Conservation (phyloP, 1,140 invertebrate genomes). For the Drosophila grimshawi region DNA sequence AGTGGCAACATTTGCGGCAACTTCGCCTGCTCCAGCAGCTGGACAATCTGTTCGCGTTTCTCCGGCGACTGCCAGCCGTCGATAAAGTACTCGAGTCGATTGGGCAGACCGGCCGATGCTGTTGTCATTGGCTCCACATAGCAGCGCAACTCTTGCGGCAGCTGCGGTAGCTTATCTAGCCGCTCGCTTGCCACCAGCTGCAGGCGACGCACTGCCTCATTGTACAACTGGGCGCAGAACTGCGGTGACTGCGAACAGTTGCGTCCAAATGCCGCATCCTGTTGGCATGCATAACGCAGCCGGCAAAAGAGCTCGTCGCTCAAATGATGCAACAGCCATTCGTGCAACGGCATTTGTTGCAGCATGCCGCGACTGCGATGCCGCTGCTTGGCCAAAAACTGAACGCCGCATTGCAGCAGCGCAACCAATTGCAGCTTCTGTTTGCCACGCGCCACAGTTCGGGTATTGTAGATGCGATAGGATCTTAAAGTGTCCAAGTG, state of each 20-base stretch:
- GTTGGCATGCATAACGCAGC: slow-evolving; percentile 85
- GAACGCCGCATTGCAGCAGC: slow-evolving; percentile 43
- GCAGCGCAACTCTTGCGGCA: slow-evolving; percentile 85
- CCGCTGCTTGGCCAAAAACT: slow-evolving; percentile 52
- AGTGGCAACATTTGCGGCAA: slow-evolving; percentile 45
- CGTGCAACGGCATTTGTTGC: slow-evolving; percentile 40
- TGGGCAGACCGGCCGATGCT: slow-evolving; percentile 60
- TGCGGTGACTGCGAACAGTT: slow-evolving; percentile 85
- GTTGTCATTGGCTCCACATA: slow-evolving; percentile 77
- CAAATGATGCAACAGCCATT: slow-evolving; percentile 51
- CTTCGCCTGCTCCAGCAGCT: slow-evolving; percentile 56
- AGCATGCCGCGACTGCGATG: slow-evolving; percentile 19
- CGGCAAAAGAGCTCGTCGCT: slow-evolving; percentile 87
- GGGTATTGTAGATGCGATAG: slow-evolving; percentile 22
- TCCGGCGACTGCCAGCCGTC: slow-evolving; percentile 84
- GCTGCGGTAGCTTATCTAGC: slow-evolving; percentile 84
- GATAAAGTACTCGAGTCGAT: slow-evolving; percentile 86
- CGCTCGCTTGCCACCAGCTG: slow-evolving; percentile 87
- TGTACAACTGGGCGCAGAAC: slow-evolving; percentile 87
- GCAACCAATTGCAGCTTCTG: slow-evolving; percentile 40
- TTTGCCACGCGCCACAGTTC: slow-evolving; percentile 19
- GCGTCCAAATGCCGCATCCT: slow-evolving; percentile 84
- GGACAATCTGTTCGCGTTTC: slow-evolving; percentile 19
- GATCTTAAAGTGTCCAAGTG: slow-evolving; percentile 47
- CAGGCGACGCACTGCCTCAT: slow-evolving; percentile 87